Evolutionary conservation across 2,888 invertebrate species (phyloP).

Genomic region (Chaetogeoica ovagalla): DNA sequence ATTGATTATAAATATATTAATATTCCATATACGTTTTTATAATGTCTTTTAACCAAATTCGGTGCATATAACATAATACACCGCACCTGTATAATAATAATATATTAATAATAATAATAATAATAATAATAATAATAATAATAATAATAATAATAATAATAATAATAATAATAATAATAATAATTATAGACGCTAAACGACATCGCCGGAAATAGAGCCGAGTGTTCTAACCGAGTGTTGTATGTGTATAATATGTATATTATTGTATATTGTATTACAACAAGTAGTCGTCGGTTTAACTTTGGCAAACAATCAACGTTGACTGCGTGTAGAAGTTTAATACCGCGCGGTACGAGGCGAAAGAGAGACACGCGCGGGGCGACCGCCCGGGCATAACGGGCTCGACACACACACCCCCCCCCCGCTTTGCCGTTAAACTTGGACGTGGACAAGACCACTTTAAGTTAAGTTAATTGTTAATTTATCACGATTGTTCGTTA

Average conservation of each 20-base stretch:
- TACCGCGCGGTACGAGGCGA: not conserved
- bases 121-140: too few relatives aligned
- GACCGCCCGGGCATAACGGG: not conserved
- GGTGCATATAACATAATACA: too few relatives aligned
- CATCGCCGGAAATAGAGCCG: not conserved
- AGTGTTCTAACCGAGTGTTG: not conserved
- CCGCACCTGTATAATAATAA: too few relatives aligned
- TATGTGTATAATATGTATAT: not conserved
- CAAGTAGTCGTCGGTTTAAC: conserved; percentile 43
- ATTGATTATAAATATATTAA: too few relatives aligned
- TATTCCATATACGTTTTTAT: too few relatives aligned
- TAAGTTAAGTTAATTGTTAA: conserved; percentile 47
- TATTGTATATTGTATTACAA: conserved; percentile 1
- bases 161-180: too few relatives aligned
- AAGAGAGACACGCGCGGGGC: not conserved
- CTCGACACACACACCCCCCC: not conserved
- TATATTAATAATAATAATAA: too few relatives aligned
- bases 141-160: too few relatives aligned
- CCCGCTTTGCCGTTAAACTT: conserved; percentile 7
- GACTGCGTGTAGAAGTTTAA: conserved; percentile 18
- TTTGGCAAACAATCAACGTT: conserved; percentile 44
- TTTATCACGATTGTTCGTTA: conserved; percentile 46
- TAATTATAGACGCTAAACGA: not conserved
- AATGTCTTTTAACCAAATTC: too few relatives aligned
- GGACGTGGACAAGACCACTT: conserved; percentile 38